These are phyloP conservation scores for Chaetophractus vellerosus DNA, from an alignment of 2,797 vertebrate genomes.

Conservation along the genomic window DNA sequence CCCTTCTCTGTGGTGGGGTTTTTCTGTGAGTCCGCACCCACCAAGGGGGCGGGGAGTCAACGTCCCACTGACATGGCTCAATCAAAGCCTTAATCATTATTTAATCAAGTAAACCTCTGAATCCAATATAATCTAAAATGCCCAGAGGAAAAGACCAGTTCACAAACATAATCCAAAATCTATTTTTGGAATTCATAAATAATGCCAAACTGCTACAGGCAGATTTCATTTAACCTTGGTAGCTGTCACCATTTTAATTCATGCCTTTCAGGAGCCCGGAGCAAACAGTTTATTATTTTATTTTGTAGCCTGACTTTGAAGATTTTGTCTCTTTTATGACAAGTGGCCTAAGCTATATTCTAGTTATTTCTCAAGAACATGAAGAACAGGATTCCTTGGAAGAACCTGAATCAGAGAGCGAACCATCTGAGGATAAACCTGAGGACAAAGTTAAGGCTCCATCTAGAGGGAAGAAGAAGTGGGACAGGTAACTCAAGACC, in stretches of 20 bases:
- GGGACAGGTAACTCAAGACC: conserved; percentile 65
- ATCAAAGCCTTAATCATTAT: no score
- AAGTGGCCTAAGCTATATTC: conserved; percentile 84
- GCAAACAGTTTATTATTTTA: conserved; percentile 61
- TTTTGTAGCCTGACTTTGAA: conserved; percentile 89
- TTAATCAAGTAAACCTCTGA: no score
- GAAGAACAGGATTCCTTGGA: not conserved
- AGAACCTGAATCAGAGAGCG: not conserved
- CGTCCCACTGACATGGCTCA: no score
- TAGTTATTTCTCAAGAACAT: conserved; percentile 84
- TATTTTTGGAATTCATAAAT: no score
- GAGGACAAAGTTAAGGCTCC: not conserved
- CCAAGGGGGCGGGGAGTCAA: no score
- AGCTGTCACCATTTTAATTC: not conserved
- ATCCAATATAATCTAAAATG: no score
- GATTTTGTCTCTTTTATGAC: conserved; percentile 88
- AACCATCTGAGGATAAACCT: not conserved
- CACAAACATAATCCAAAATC: no score
- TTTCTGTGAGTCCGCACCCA: no score
- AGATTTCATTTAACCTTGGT: not conserved
- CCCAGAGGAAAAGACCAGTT: no score
- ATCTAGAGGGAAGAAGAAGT: not conserved
- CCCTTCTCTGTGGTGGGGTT: no score
- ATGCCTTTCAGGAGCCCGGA: not conserved
- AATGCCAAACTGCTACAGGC: not conserved